Base-by-base conservation (phyloP, 1,140 invertebrate genomes). In the Lerema accius region DNA sequence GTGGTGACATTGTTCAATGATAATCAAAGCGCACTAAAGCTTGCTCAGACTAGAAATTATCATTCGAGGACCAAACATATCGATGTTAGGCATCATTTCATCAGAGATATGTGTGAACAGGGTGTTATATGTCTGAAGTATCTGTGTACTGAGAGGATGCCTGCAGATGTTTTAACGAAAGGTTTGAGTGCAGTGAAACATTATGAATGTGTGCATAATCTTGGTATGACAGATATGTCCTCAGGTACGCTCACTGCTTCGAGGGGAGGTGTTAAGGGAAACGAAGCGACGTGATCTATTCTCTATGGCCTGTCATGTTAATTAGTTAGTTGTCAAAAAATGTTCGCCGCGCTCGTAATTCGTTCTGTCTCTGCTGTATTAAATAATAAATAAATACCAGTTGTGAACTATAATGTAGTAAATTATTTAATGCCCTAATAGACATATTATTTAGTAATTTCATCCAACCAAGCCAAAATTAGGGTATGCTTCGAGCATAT, bases 111-210 rank as follows among this genome's bases (percentile, higher is more conserved):
- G 15, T 64, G 23, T 16, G 56, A 67, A 46, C 10, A 62, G 43
- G 58, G 50, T 67, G 7, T 67, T 13, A 59, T 64, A 26, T 13
- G 59, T 58, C 32, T 67, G n/a, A 62, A 58, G 56, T 67, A 64
- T 45, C 64, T 71, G 13, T 61, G 63, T 46, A 71, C 19, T n/a
- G n/a, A 65, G 0, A 42, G 26, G 46, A 67, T 67, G 65, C 65
- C 69, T 5, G 65, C 69, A 14, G 68, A 70, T 61, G 50, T 70
- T 23, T 61, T 66, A 3, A 70, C 60, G 5, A 66, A 70, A 43
- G 28, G 53, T 49, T 64, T 67, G 15, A 46, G 39, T 71, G 42
- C 5, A 14, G 53, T 14, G 5, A 67, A 65, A 43, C 65, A 67
- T 60, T 16, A 58, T 35, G 45, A 67, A 49, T 71, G 63, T 32